A percentile compares a stretch with the other conserved stretches of the same genome.
These are phyloP conservation scores for Myrmecobius fasciatus DNA, from an alignment of 2,113 vertebrate species.

Conservation along the genomic window DNA sequence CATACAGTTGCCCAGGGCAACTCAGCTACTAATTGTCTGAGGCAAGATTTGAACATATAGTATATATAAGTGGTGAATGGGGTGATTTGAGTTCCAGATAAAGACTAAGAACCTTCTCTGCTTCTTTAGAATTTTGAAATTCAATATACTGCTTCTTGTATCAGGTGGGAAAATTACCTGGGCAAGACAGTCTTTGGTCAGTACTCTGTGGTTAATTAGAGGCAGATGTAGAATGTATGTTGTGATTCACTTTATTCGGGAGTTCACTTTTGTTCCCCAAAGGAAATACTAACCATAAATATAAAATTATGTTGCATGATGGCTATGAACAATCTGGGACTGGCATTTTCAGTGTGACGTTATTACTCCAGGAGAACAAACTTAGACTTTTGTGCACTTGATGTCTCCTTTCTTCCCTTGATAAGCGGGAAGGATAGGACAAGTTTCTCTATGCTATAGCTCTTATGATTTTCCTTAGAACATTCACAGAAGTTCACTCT, in stretches of 20 bases:
- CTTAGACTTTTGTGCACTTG: background rate
- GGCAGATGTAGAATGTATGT: background rate
- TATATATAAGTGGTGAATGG: background rate
- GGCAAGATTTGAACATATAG: background rate
- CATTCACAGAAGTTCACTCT: background rate
- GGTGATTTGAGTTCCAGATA: background rate
- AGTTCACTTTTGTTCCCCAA: slow-evolving; percentile 8
- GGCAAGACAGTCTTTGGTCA: background rate
- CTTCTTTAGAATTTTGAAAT: background rate
- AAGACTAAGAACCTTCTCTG: background rate
- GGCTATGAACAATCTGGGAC: background rate
- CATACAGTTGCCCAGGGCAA: background rate
- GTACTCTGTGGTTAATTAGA: slow-evolving; percentile 6
- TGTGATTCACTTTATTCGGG: background rate
- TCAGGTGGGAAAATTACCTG: background rate
- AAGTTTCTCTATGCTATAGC: too few relatives aligned
- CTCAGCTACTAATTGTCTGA: background rate
- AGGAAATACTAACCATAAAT: slow-evolving; percentile 24
- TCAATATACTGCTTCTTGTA: background rate
- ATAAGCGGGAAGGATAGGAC: background rate
- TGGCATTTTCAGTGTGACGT: background rate
- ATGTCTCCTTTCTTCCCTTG: background rate
- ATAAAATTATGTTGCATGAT: background rate
- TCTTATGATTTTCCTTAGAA: background rate
- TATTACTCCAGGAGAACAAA: background rate